A percentile compares a stretch with the other conserved stretches of the same genome.
These are phyloP conservation scores for Cassiopea andromeda DNA, from an alignment of 30 jellyfish, hydroid and myxozoan genomes.

Conservation along the genomic window DNA sequence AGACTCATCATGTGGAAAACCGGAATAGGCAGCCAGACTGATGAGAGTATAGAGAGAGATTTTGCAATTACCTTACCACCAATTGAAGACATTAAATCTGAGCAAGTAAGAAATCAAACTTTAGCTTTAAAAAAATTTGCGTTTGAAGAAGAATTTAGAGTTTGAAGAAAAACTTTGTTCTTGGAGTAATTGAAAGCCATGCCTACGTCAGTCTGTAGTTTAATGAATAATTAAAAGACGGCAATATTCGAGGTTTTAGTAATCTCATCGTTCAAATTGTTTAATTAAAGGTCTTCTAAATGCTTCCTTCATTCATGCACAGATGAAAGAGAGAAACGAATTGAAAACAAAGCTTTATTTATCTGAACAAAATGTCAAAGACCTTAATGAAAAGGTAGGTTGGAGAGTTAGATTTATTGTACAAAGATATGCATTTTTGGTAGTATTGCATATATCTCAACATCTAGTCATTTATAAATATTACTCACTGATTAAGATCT, in stretches of 20 bases:
- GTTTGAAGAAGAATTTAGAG: too few species aligned
- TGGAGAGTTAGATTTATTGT: neutral
- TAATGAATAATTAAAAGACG: too few species aligned
- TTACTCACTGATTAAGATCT: too few species aligned
- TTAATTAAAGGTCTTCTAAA: neutral
- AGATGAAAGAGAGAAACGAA: constrained; percentile 72
- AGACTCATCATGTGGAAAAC: constrained; percentile 76
- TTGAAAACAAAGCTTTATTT: constrained; percentile 51
- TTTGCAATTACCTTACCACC: constrained; percentile 77
- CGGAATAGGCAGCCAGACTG: constrained; percentile 52
- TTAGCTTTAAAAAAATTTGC: neutral
- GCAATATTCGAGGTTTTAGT: too few species aligned
- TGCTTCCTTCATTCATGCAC: neutral
- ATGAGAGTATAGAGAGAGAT: constrained; percentile 48
- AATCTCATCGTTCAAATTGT: too few species aligned
- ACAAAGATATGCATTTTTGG: neutral
- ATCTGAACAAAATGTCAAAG: constrained; percentile 61
- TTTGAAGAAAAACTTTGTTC: too few species aligned
- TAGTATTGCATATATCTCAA: neutral
- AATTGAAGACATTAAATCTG: constrained; percentile 54
- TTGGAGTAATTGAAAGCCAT: too few species aligned
- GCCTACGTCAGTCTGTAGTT: too few species aligned
- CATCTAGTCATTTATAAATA: too few species aligned
- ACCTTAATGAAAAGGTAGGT: constrained; percentile 63
- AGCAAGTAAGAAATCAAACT: constrained; percentile 24